These are phyloP conservation scores for Leptocoma aspasia DNA, from an alignment of 2,113 vertebrate genomes.

Conservation along the genomic window DNA sequence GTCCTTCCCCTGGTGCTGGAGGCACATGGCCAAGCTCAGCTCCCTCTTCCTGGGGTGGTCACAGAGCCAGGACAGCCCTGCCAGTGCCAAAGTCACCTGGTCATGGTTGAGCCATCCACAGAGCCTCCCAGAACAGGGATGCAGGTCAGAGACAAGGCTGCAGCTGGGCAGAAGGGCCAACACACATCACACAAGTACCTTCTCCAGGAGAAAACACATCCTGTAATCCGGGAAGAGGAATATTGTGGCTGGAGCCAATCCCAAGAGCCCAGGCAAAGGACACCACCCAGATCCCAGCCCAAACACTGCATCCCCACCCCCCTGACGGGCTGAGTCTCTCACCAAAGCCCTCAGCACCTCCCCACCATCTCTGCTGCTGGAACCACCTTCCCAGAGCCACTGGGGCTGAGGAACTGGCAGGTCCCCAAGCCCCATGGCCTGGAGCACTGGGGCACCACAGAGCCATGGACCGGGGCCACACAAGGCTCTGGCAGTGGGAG, in stretches of 20 bases:
- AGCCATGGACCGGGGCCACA: too few relatives aligned
- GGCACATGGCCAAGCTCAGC: background rate
- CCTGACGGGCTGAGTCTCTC: background rate
- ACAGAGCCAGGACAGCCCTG: background rate
- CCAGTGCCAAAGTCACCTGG: background rate
- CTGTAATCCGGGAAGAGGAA: background rate
- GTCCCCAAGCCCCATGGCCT: background rate
- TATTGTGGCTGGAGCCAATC: background rate
- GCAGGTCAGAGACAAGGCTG: too few relatives aligned
- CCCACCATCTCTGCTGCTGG: background rate
- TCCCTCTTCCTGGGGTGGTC: background rate
- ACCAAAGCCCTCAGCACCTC: too few relatives aligned
- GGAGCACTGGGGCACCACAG: background rate
- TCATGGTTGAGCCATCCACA: rapidly evolving
- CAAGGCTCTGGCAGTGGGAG: background rate
- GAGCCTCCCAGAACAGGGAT: background rate
- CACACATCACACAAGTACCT: rapidly evolving
- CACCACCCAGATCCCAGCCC: background rate
- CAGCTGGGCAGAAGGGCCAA: background rate
- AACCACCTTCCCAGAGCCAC: background rate
- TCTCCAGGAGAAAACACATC: background rate
- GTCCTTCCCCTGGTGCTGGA: background rate
- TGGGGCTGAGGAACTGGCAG: background rate
- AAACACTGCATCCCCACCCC: background rate
- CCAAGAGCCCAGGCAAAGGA: background rate